Evolutionary conservation across 2,113 vertebrate genomes (phyloP), one percentile per base, ranked within the genome.

Genomic region (Clupea harengus): DNA sequence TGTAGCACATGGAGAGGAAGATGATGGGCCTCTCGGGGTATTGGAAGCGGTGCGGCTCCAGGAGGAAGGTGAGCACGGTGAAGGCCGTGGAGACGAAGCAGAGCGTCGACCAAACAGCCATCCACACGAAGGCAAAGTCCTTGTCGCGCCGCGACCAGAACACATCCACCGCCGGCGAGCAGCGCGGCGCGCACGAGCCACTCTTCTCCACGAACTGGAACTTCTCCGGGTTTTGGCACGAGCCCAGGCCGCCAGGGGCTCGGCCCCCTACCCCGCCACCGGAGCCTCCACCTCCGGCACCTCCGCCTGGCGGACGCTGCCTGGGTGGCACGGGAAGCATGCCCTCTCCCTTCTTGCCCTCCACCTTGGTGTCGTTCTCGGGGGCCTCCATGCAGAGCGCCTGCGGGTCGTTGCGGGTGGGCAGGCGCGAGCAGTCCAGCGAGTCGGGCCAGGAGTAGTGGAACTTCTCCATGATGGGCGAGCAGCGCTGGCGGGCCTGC

Each of bases 1-100:
- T 99, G 94, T 99, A 99, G 94, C 98, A 99, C 98, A 99, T 99
- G 87, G 97, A 98, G 84, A 99, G 97, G 94, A 99, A 99, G 93
- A 99, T 98, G 91, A 99, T 99, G 89, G 98, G 98, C 44, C 98
- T 94, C 94, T 99, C 98, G 0, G 98, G 98, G 91, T 99, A 99
- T 92, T 98, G 98, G 94, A 99, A 99, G 84, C 98, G 97, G 86
- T 97, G 97, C 0, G 98, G 97, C 90, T 99, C 97, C 8, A 99
- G 95, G 82, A 99, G 95, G 92, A 99, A 99, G 90, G 99, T 99
- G 85, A 99, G 95, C 25, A 99, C 97, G 0, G 99, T 99, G 95
- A 99, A 99, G 85, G 98, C 97, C 0, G 98, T 99, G 91, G 99
- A 99, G 91, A 97, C 90, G 0, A 99, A 99, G 90, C 99, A 99